Base-by-base conservation (phyloP, 2,888 invertebrate genomes). In the Ganaspis brasiliensis region DNA sequence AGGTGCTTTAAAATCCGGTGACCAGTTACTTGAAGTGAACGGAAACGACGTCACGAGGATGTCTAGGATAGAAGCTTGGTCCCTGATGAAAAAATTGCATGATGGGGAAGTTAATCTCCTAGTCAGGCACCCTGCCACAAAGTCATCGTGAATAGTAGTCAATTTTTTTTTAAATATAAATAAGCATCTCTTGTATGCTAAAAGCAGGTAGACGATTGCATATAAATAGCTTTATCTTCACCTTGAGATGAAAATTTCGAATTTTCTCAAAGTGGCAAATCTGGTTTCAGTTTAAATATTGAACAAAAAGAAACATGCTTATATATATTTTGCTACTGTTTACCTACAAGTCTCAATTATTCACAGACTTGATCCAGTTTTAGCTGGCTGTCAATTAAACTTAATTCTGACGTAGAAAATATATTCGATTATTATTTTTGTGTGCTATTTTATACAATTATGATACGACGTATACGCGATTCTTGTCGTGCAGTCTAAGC, bases 41-140 rank as follows among this genome's bases (percentile, higher is more conserved):
- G 96, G 95, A 73, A 94, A 94, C 82, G 95, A 96, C 84, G 95
- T 97, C 88, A 95, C 95, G 81, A 94, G 94, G 79, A 95, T 97
- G 94, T 96, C 98, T n/a, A 95, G 98, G 87, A 97, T 97, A 84
- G 97, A 98, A 92, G 98, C 97, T 73, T 98, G 98, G 98, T 96
- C 96, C 84, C 94, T 96, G 79, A 96, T 98, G 93, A 98, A 98
- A 92, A 96, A 96, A 87, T 92, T 98, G 82, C 96, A 97, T 73
- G 95, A 97, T 89, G 98, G 98, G 75, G 95, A 95, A 88, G 95
- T 97, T 81, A 94, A 93, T 81, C 92, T 97, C 82, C 92, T 92
- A 82, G 92, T 94, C 84, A 91, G 93, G 82, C 92, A 92, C 82
- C 92, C 92, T 84, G 91, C 91, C 88, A 89, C 87, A 79, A 91